Percentiles rank a stretch among this genome's conserved stretches.
Conservation (phyloP, 1,140 invertebrate genomes). For the Zaprionus ornatus region DNA sequence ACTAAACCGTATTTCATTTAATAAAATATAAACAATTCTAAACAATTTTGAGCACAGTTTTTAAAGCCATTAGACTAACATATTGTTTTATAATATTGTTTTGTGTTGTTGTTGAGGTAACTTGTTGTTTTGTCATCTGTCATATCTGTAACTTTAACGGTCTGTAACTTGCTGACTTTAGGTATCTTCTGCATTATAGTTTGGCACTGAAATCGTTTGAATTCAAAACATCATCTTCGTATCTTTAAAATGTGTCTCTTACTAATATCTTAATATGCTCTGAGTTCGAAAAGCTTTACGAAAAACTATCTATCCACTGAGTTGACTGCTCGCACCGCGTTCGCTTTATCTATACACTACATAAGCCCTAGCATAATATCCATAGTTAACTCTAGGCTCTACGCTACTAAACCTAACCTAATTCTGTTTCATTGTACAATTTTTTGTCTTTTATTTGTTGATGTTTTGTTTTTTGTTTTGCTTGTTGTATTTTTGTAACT, state of each 20-base stretch:
- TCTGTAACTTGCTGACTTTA: constrained; percentile 25
- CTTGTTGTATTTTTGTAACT: constrained; percentile 34
- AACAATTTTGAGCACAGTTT: constrained; percentile 40
- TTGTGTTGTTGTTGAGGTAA: constrained; percentile 38
- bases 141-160: constrained; percentile 23
- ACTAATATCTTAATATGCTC: constrained; percentile 73
- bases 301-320: constrained; percentile 69
- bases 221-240: constrained; percentile 17
- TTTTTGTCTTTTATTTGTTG: constrained; percentile 61
- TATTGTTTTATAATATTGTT: constrained; percentile 17
- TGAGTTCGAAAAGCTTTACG: constrained; percentile 64
- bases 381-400: constrained; percentile 22
- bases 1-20: constrained; percentile 17
- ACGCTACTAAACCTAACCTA: constrained; percentile 3
- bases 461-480: constrained; percentile 38
- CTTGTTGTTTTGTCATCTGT: constrained; percentile 34
- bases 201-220: constrained; percentile 44
- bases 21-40: constrained; percentile 9
- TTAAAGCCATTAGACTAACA: constrained; percentile 47
- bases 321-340: constrained; percentile 58
- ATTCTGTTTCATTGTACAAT: constrained; percentile 69
- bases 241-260: constrained; percentile 10
- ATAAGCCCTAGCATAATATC: constrained; percentile 32
- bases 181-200: constrained; percentile 30
- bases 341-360: constrained; percentile 3